A percentile compares a stretch with the other conserved stretches of the same genome.
Evolutionary conservation across 2,888 invertebrate species (phyloP).

Genomic region (Agrochola lota): DNA sequence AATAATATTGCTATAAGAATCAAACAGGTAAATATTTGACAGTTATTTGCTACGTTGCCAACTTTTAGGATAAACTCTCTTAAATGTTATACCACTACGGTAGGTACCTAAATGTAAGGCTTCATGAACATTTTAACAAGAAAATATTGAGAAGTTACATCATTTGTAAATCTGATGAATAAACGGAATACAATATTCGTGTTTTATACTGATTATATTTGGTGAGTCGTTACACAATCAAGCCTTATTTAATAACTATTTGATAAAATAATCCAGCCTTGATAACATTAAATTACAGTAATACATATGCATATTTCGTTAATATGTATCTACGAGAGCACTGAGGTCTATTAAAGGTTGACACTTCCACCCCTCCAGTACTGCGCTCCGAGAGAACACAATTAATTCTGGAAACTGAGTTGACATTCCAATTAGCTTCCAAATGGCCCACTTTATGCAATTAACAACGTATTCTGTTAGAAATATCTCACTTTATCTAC

Average conservation of each 20-base stretch:
- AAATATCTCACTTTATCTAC: constrained; percentile 55
- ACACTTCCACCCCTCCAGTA: constrained; percentile 33
- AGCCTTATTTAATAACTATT: neutral
- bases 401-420: constrained; percentile 67
- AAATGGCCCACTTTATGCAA: constrained; percentile 68
- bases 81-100: neutral
- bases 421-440: constrained; percentile 69
- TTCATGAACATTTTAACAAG: neutral
- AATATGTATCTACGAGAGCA: constrained; percentile 15
- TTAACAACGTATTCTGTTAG: constrained; percentile 63
- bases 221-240: neutral
- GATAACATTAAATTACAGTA: neutral
- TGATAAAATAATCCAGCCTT: neutral
- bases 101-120: neutral
- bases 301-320: neutral
- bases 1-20: too few species aligned
- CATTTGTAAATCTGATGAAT: neutral
- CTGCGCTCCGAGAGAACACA: constrained; percentile 50
- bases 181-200: neutral
- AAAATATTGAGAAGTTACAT: neutral
- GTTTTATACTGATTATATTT: neutral
- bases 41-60: too few species aligned
- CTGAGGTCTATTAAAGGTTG: constrained; percentile 24
- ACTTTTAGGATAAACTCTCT: too few species aligned
- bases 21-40: too few species aligned